Conservation (phyloP, 2,888 invertebrate species). For the Tenthredo mesomela region DNA sequence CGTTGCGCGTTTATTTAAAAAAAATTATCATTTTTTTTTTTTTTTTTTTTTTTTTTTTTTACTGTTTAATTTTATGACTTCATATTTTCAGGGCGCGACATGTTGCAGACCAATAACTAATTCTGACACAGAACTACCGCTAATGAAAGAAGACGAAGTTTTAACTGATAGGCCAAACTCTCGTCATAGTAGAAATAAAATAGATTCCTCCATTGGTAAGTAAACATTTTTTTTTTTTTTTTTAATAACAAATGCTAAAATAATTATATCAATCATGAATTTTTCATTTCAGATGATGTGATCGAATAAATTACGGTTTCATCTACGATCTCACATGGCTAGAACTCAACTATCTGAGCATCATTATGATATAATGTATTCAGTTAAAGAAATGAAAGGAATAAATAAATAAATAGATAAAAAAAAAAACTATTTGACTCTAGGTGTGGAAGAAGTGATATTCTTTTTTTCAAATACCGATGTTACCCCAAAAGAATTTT, state of each 20-base stretch:
- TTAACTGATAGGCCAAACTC: constrained; percentile 66
- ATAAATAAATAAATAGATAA: neutral
- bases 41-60: neutral
- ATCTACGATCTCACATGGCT: neutral
- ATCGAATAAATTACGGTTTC: constrained; percentile 12
- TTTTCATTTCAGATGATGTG: constrained; percentile 33
- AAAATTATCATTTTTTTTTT: neutral
- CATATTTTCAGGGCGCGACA: constrained; percentile 69
- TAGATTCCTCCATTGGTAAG: constrained; percentile 67
- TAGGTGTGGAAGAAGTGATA: neutral
- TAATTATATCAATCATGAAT: neutral
- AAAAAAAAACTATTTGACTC: constrained; percentile 20
- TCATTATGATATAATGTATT: constrained; percentile 24
- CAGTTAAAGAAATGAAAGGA: neutral
- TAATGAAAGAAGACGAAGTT: constrained; percentile 80
- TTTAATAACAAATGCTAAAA: neutral
- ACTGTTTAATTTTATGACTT: neutral
- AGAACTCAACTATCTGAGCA: constrained; percentile 11
- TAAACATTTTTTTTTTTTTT: neutral
- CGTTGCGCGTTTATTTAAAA: neutral
- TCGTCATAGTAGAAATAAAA: constrained; percentile 66
- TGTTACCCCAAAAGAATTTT: no score
- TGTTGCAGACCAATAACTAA: constrained; percentile 69
- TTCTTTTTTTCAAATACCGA: no score
- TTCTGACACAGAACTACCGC: constrained; percentile 78